A percentile compares a stretch with the other conserved stretches of the same genome.
Evolutionary conservation across 2,113 vertebrate genomes (phyloP).

Genomic region (Myotis davidii): DNA sequence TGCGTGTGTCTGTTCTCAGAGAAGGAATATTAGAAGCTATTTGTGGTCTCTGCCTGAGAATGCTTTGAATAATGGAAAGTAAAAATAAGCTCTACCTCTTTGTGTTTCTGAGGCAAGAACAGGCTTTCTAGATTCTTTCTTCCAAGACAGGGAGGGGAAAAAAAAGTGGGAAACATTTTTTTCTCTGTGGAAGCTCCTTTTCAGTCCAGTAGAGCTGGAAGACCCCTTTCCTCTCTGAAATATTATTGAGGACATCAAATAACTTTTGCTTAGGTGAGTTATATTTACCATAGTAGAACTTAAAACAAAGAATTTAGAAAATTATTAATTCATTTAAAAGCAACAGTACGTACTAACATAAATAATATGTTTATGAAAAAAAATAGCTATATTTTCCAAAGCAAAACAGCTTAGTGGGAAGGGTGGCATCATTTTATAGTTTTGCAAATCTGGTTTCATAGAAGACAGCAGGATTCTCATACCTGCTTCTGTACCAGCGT

Average conservation of each 20-base stretch:
- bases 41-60: neutral
- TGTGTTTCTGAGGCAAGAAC: neutral
- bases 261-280: neutral
- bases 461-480: neutral
- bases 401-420: neutral
- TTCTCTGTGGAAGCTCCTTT: neutral
- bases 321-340: neutral
- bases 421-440: neutral
- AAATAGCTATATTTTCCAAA: conserved; percentile 35
- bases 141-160: neutral
- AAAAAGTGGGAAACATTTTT: neutral
- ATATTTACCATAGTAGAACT: neutral
- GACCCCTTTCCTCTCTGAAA: conserved; percentile 9
- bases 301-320: conserved; percentile 25
- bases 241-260: neutral
- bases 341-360: neutral
- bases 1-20: conserved; percentile 28
- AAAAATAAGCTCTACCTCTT: neutral
- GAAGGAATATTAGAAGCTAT: conserved; percentile 8
- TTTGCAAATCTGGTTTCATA: neutral
- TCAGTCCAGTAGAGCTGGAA: neutral
- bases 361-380: conserved; percentile 12
- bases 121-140: neutral
- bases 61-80: neutral
- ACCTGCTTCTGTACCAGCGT: neutral